Conservation (phyloP, 2,888 invertebrate species). For the Dicyrtoma fusca region DNA sequence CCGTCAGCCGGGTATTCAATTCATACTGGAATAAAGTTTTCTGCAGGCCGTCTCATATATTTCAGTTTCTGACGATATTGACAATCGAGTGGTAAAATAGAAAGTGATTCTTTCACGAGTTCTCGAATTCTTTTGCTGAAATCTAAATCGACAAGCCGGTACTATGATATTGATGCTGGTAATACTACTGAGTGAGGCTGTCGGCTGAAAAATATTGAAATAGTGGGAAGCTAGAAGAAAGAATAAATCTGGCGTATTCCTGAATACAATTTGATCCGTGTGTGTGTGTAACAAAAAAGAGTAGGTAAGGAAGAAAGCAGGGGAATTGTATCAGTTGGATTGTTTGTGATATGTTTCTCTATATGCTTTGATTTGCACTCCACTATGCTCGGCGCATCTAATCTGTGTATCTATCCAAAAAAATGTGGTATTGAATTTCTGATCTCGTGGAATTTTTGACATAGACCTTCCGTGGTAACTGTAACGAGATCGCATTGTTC, state of each 20-base stretch:
- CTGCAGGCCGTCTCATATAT: slow-evolving; percentile 5
- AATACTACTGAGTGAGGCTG: too few relatives aligned
- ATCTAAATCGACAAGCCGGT: slow-evolving; percentile 28
- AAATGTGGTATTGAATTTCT: slow-evolving; percentile 17
- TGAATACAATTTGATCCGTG: background rate
- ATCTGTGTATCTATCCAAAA: background rate
- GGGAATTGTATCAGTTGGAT: background rate
- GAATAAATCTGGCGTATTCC: too few relatives aligned
- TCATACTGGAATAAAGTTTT: too few relatives aligned
- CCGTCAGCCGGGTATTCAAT: too few relatives aligned
- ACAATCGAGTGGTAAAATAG: slow-evolving; percentile 21
- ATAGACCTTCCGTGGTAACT: background rate
- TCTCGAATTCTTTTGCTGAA: slow-evolving; percentile 16
- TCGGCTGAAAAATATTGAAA: too few relatives aligned
- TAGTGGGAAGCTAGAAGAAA: too few relatives aligned
- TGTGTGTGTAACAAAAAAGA: background rate
- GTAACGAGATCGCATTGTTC: slow-evolving; percentile 7
- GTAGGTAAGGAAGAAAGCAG: background rate
- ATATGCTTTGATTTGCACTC: too few relatives aligned
- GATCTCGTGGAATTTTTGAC: slow-evolving; percentile 20
- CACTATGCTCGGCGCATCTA: too few relatives aligned
- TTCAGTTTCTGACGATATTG: slow-evolving; percentile 23
- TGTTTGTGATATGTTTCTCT: too few relatives aligned
- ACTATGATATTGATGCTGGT: too few relatives aligned
- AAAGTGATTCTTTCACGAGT: slow-evolving; percentile 30